Conservation (phyloP, 1,140 invertebrate genomes). For the Grapholita molesta region DNA sequence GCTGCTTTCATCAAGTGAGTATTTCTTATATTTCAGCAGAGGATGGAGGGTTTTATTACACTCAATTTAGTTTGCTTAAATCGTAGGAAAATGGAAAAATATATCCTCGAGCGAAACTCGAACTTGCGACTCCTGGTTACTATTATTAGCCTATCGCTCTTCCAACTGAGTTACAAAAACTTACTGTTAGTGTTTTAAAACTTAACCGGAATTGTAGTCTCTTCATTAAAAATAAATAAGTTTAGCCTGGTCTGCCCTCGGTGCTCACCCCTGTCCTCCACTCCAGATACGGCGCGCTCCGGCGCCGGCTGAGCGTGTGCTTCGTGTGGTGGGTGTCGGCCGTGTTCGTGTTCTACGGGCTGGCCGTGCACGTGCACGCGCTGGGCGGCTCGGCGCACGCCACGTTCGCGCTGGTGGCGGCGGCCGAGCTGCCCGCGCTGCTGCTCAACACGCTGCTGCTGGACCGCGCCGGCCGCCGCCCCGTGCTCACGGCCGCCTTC, state of each 20-base stretch:
- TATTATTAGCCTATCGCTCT: too few relatives aligned
- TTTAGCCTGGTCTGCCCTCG: too few relatives aligned
- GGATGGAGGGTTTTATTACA: too few relatives aligned
- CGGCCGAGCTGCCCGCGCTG: constrained; percentile 60
- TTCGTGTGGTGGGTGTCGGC: constrained; percentile 62
- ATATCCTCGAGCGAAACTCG: too few relatives aligned
- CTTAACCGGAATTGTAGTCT: too few relatives aligned
- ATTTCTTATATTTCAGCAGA: neutral
- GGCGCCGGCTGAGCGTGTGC: constrained; percentile 53
- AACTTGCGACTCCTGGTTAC: too few relatives aligned
- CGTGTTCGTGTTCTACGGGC: constrained; percentile 67
- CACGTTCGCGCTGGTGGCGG: constrained; percentile 63
- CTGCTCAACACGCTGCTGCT: constrained; percentile 56
- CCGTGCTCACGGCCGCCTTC: constrained; percentile 56
- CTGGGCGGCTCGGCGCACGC: constrained; percentile 53
- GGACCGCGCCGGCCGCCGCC: constrained; percentile 54
- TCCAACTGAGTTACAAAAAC: too few relatives aligned
- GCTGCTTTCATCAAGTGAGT: constrained; percentile 59
- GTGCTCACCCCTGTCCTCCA: neutral
- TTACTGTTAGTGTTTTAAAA: too few relatives aligned
- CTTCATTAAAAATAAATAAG: too few relatives aligned
- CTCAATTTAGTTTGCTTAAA: too few relatives aligned
- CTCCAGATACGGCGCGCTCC: constrained; percentile 51
- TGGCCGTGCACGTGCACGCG: constrained; percentile 58
- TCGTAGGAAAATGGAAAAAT: too few relatives aligned